phyloP scores from a whole-genome alignment of 2,113 vertebrate species.

The Mesembrinibis cayennensis region DNA sequence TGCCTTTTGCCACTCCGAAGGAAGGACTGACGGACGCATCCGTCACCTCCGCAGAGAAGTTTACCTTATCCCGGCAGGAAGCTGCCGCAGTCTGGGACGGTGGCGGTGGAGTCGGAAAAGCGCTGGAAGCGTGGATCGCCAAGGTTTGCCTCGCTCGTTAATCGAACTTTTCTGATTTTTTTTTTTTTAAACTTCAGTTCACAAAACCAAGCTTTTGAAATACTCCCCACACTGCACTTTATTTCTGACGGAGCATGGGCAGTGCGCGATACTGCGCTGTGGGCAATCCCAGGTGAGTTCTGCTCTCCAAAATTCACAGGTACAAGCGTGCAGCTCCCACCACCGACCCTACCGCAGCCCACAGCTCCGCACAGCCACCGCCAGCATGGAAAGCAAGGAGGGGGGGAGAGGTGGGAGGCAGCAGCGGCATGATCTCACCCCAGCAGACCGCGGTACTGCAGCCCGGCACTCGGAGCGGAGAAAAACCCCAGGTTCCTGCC shows the following conservation, averaged over 20 bases:
- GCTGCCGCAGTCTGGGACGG: not conserved
- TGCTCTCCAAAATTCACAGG: not conserved
- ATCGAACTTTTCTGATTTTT: not conserved
- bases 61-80: not conserved
- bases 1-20: not conserved
- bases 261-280: accelerated
- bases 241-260: not conserved
- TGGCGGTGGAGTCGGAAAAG: not conserved
- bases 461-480: not conserved
- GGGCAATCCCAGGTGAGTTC: accelerated
- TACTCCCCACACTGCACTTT: not conserved
- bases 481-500: not conserved
- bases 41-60: not conserved
- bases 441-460: not conserved
- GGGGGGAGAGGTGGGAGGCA: not conserved
- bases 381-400: not conserved
- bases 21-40: not conserved
- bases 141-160: not conserved
- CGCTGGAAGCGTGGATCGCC: not conserved
- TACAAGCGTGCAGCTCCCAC: not conserved
- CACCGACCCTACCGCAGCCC: not conserved
- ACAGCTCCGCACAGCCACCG: not conserved
- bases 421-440: slow-evolving; percentile 38
- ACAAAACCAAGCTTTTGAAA: not conserved
- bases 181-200: not conserved